Base-by-base conservation (phyloP, 2,888 invertebrate species). In the Keiferia lycopersicella region DNA sequence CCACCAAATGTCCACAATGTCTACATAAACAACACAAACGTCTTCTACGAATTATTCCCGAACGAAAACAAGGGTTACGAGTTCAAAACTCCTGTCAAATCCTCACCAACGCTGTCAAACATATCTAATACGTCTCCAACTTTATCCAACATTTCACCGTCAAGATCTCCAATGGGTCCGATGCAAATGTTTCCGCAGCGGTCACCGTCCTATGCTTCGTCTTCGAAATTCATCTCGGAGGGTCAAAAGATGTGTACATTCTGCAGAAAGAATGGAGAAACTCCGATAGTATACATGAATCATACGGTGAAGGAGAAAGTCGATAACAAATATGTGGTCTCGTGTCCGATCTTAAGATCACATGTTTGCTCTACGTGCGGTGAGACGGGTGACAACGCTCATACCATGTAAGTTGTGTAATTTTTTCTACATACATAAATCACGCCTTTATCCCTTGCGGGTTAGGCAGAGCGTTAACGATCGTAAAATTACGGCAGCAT, bases 201-300 rank as follows among this genome's bases (percentile, higher is more conserved):
- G 22, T 18, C 30, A 16, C 41, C 57, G 16, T 62, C 41, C 53
- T 50, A 39, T 8, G 64, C 63, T 10, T 66, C 71, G 1, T 64
- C 69, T 3, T 71, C 73, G 0, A 68, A 61, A 0, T 69, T 8
- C 34, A 63, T 2, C 56, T 66, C 7, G 67, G 69, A 26, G 68
- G n/a, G 20, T n/a, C 63, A 65, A 2, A 86, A 81, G 58, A 78
- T 87, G 73, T 90, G 91, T 63, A 83, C 83, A 0, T 89, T 91
- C 67, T 91, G 91, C 57, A 81, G 86, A 0, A 91, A 91, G 68
- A 91, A 91, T 67, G 91, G 91, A 0, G 91, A 91, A 70, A 84
- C 84, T 0, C 83, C 88, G 0, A 41, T 80, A 20, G 88, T 91
- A 6, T 91, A 87, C 61, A 82, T 80, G 79, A 84, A 79, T 0